Evolutionary conservation across 2,797 vertebrate species (phyloP), one percentile per base, ranked within the genome.

Genomic region (Pampus argenteus): DNA sequence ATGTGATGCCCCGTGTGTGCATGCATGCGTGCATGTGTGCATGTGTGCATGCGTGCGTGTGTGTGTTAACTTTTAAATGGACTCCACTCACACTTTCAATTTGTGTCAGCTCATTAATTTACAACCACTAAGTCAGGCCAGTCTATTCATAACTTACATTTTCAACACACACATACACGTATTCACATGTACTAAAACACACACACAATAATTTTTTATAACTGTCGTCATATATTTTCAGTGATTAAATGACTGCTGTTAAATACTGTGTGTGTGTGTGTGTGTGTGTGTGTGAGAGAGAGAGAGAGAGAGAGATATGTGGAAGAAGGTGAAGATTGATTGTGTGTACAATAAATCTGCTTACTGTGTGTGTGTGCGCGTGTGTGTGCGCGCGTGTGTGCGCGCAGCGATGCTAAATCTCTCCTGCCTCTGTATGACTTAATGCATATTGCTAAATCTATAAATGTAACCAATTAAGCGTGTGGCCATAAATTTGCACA

Each of bases 391-490:
- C 47, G 44, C 42, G 10, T 36, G 50, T 56, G 25, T 25, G n/a
- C 28, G 55, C 4, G 22, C 47, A 31, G 36, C 1, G 2, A 36
- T 52, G 17, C 26, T 69, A 75, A 89, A 84, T 87, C 70, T 79
- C 29, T 31, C 34, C 63, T 63, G 65, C 40, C 69, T 36, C 34
- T 45, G 11, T 63, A 45, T 83, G 79, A 86, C 76, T 73, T 71
- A 64, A 90, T 77, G 68, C 76, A 76, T 82, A 81, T 82, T 76
- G 71, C 83, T 79, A 58, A 80, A 84, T 87, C 82, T 77, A 85
- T 87, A 87, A 82, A 84, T 86, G 81, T 78, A 58, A 78, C 74
- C 55, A 83, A 66, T 85, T 81, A 86, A 83, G 71, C 25, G 38
- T 3, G 7, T 2, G 40, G 49, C 17, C 0, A 36, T 90, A 86